Percentiles rank a stretch among this genome's conserved stretches.
phyloP scores from a whole-genome alignment of 2,797 vertebrate species.

The Brachyalestes nurse region DNA sequence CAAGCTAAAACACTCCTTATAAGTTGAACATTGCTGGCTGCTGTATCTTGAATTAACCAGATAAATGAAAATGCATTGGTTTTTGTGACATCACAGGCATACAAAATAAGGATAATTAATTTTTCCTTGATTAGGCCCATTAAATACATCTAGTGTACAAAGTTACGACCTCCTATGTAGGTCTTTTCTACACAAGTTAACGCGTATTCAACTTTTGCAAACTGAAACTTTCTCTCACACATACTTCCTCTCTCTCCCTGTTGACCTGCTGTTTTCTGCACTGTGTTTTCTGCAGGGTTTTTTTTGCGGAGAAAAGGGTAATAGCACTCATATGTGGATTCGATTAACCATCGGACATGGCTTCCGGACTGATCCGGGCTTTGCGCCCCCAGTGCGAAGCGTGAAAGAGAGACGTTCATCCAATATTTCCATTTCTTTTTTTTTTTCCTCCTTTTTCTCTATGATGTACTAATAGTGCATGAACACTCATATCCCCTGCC shows the following conservation, averaged over 20 bases:
- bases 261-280: neutral
- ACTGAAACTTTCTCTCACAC: neutral
- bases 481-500: slow-evolving; percentile 54
- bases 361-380: slow-evolving; percentile 72
- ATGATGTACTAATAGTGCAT: slow-evolving; percentile 49
- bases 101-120: neutral
- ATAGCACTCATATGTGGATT: slow-evolving; percentile 66
- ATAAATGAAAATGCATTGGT: no score
- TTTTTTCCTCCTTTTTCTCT: slow-evolving; percentile 53
- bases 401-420: slow-evolving; percentile 56
- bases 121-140: neutral
- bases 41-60: no score
- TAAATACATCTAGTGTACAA: neutral
- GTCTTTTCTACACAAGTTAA: neutral
- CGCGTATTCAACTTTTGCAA: neutral
- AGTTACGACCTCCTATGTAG: no score
- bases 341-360: slow-evolving; percentile 69
- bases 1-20: no score
- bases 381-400: slow-evolving; percentile 70
- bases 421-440: slow-evolving; percentile 63
- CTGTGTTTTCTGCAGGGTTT: slow-evolving; percentile 18
- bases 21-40: no score
- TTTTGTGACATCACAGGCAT: no score
- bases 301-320: slow-evolving; percentile 45
- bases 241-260: neutral